Percentiles rank a stretch among this genome's conserved stretches.
Evolutionary conservation across 2,888 invertebrate genomes (phyloP).

Genomic region (Rhamnusium bicolor): DNA sequence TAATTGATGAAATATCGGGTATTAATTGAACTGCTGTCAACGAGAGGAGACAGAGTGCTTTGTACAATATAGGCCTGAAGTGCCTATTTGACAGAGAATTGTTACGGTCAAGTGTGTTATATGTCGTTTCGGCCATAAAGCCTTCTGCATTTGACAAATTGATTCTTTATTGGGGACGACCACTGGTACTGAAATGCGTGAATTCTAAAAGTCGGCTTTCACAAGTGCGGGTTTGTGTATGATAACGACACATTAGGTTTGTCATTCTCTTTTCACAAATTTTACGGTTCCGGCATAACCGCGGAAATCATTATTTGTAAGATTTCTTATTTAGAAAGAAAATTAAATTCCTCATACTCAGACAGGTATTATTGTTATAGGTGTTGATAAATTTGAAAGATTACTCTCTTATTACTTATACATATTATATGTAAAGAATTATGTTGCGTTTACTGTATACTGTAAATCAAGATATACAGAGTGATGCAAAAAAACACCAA

Average conservation of each 20-base stretch:
- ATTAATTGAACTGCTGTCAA: not conserved
- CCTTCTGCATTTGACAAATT: slow-evolving; percentile 40
- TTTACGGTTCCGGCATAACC: not conserved
- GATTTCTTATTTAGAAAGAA: not conserved
- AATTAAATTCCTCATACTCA: no score
- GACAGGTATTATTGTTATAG: no score
- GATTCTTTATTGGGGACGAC: slow-evolving; percentile 37
- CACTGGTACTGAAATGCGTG: not conserved
- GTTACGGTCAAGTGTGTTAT: slow-evolving; percentile 9
- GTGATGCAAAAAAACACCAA: no score
- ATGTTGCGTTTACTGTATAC: no score
- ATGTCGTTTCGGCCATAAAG: not conserved
- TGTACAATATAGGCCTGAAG: not conserved
- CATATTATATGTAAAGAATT: no score
- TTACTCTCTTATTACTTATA: no score
- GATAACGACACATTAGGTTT: not conserved
- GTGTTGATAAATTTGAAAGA: no score
- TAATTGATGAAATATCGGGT: not conserved
- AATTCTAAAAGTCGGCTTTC: not conserved
- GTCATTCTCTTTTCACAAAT: not conserved
- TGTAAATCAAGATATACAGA: no score
- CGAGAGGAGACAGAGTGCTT: not conserved
- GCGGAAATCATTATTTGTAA: not conserved
- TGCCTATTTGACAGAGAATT: slow-evolving; percentile 2
- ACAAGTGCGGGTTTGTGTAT: not conserved